phyloP scores from a whole-genome alignment of 1,140 invertebrate species.

The Patella vulgata region DNA sequence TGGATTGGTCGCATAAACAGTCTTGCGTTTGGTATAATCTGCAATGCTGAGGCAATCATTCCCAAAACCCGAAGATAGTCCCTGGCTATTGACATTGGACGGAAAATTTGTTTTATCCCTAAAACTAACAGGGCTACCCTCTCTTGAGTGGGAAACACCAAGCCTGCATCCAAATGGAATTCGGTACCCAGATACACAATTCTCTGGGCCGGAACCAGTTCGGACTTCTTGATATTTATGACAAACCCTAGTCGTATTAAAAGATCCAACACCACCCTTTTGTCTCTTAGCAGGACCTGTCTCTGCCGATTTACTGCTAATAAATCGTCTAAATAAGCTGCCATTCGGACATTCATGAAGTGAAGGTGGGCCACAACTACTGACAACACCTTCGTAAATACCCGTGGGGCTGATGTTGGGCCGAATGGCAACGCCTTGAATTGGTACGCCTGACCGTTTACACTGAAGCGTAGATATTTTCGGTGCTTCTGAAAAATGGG shows the following conservation, averaged over 20 bases:
- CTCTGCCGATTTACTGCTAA: background rate
- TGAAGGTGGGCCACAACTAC: slow-evolving; percentile 10
- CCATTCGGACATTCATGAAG: slow-evolving; percentile 4
- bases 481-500: slow-evolving; percentile 21
- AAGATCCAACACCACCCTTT: slow-evolving; percentile 8
- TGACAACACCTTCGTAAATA: slow-evolving; percentile 15
- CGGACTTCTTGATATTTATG: slow-evolving; percentile 11
- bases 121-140: slow-evolving; percentile 9
- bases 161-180: slow-evolving; percentile 2
- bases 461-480: slow-evolving; percentile 25
- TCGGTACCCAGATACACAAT: slow-evolving; percentile 7
- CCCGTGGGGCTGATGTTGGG: slow-evolving; percentile 15
- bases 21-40: slow-evolving; percentile 18
- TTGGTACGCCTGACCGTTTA: slow-evolving; percentile 12
- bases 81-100: background rate
- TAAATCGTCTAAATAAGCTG: slow-evolving; percentile 19
- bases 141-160: slow-evolving; percentile 12
- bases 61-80: slow-evolving; percentile 6
- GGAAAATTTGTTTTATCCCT: background rate
- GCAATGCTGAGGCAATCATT: slow-evolving; percentile 9
- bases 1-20: slow-evolving; percentile 26
- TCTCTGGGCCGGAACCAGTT: slow-evolving; percentile 3
- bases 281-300: slow-evolving; percentile 4
- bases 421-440: slow-evolving; percentile 23
- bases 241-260: slow-evolving; percentile 18